These are phyloP conservation scores for Podiceps cristatus DNA, from an alignment of 2,113 vertebrate genomes.

Conservation along the genomic window DNA sequence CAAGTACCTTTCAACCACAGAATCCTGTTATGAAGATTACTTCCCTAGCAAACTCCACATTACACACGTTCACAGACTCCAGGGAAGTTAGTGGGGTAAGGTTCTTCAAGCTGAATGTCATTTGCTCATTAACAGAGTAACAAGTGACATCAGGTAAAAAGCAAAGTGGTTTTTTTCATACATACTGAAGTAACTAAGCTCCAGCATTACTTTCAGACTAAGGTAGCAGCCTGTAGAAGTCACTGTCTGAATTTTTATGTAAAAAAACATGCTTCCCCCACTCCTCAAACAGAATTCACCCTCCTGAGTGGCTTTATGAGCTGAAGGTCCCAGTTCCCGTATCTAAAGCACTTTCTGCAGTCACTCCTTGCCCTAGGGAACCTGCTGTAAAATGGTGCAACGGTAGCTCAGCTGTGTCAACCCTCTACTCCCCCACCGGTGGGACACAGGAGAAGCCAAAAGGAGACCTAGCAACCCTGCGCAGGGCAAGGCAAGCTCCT, in stretches of 20 bases:
- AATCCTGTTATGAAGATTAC: not conserved
- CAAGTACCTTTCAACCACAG: not conserved
- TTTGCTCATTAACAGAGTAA: not conserved
- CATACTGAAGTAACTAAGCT: not conserved
- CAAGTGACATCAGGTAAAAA: not conserved
- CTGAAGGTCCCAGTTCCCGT: not conserved
- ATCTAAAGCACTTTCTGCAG: not conserved
- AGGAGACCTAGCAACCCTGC: not conserved
- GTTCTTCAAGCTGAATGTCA: not conserved
- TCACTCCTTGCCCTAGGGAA: not conserved
- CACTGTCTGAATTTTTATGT: not conserved
- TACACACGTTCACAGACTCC: not conserved
- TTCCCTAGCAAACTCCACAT: not conserved
- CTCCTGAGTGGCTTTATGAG: not conserved
- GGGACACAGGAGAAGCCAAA: not conserved
- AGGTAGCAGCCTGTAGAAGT: not conserved
- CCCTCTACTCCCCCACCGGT: not conserved
- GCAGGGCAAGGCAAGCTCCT: not conserved
- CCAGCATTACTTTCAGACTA: not conserved
- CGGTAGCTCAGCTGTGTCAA: fast-evolving
- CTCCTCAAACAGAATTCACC: not conserved
- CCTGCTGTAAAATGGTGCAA: not conserved
- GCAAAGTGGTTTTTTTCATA: not conserved
- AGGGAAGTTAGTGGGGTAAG: not conserved
- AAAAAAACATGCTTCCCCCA: fast-evolving